Conservation (phyloP, 2,888 invertebrate genomes). For the Dendrolimus pini region DNA sequence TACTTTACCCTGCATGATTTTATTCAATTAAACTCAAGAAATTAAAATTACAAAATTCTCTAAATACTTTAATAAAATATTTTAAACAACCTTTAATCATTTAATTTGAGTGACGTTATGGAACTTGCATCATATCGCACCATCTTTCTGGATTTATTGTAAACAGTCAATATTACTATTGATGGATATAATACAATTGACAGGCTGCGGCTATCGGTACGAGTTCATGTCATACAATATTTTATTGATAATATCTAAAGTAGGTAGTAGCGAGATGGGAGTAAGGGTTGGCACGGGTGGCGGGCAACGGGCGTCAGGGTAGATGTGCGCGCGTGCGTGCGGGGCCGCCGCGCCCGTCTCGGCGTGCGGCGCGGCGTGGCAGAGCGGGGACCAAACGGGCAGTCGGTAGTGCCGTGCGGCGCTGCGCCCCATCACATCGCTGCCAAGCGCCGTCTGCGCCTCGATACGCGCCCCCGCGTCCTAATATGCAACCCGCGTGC, state of each 20-base stretch:
- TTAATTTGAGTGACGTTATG: no score
- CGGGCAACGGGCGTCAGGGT: conserved; percentile 18
- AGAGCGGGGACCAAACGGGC: conserved; percentile 27
- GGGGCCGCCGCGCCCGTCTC: conserved; percentile 53
- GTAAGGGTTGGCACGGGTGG: conserved; percentile 37
- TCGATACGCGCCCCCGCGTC: conserved; percentile 25
- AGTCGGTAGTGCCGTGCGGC: conserved; percentile 54
- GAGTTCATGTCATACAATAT: conserved; percentile 64
- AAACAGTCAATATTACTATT: conserved; percentile 28
- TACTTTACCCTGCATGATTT: no score
- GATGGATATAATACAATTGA: conserved; percentile 37
- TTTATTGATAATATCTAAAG: conserved; percentile 74
- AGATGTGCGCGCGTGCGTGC: conserved; percentile 48
- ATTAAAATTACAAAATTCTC: no score
- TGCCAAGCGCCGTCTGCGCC: conserved; percentile 29
- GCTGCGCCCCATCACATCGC: conserved; percentile 34
- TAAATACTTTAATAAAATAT: no score
- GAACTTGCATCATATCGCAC: no score
- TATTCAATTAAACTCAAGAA: no score
- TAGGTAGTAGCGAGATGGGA: conserved; percentile 66
- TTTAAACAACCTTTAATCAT: no score
- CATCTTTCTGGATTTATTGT: no score
- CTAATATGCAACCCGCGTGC: conserved; percentile 60
- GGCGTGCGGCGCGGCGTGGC: conserved; percentile 31
- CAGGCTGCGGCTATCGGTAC: conserved; percentile 43